phyloP scores from a whole-genome alignment of 2,797 vertebrate genomes.

The Chloroceryle inda region DNA sequence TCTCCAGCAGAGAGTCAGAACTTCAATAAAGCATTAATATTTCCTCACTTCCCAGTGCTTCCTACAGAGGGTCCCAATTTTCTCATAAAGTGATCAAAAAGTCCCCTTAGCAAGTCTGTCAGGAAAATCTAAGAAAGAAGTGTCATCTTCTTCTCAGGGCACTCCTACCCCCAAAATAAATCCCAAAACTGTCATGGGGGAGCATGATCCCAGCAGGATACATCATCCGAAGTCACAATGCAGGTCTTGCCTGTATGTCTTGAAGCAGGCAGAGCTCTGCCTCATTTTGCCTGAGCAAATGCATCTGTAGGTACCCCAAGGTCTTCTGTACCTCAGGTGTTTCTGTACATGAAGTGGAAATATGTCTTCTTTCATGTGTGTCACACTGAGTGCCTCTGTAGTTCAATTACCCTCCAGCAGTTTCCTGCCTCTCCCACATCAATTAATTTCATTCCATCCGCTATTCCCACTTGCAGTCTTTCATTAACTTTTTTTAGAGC shows the following conservation, averaged over 20 bases:
- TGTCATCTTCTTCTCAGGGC: neutral
- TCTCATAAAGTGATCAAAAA: neutral
- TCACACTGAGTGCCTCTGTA: neutral
- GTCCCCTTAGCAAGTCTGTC: neutral
- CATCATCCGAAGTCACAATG: neutral
- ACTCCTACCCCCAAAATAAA: neutral
- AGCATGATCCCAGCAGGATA: neutral
- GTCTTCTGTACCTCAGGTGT: neutral
- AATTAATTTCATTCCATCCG: neutral
- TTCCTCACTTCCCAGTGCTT: neutral
- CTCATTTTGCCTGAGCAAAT: neutral
- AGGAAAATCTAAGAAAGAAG: neutral
- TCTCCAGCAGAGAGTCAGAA: neutral
- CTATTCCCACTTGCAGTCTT: neutral
- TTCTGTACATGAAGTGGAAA: neutral
- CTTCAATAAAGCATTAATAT: neutral
- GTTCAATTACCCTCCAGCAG: neutral
- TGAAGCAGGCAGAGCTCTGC: neutral
- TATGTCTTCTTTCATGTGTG: neutral
- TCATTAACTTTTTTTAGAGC: neutral
- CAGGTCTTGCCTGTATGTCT: neutral
- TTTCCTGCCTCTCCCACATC: neutral
- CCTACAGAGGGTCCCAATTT: neutral
- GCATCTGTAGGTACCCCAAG: neutral
- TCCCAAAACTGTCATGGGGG: neutral